These are phyloP conservation scores for Columba guinea DNA, from an alignment of 2,797 vertebrate species.

Conservation along the genomic window DNA sequence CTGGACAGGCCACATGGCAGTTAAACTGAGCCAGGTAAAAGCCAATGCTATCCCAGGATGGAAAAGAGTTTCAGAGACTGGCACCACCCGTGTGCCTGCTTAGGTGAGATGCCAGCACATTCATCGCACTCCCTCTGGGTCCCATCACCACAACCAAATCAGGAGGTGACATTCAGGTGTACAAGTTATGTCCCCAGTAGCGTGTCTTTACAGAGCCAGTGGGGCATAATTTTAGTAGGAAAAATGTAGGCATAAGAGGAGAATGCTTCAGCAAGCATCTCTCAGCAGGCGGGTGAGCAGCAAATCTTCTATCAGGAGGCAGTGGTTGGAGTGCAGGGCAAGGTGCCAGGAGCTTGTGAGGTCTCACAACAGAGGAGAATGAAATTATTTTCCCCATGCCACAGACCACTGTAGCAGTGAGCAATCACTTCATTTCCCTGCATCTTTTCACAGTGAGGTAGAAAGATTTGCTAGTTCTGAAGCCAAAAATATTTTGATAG, in stretches of 20 bases:
- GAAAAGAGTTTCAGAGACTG: not conserved
- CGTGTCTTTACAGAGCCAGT: fast-evolving
- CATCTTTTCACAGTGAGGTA: not conserved
- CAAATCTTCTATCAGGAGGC: not conserved
- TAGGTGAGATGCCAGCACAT: not conserved
- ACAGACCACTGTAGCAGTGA: not conserved
- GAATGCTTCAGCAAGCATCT: not conserved
- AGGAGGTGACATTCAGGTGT: not conserved
- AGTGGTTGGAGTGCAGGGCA: fast-evolving
- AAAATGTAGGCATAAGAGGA: not conserved
- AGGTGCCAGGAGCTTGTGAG: constrained; percentile 31
- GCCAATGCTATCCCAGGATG: not conserved
- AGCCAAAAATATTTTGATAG: constrained; percentile 58
- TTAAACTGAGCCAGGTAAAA: not conserved
- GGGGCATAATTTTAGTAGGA: not conserved
- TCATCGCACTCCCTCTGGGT: fast-evolving
- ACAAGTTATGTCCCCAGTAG: not conserved
- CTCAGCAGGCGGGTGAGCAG: not conserved
- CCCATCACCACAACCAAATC: not conserved
- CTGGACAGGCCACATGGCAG: not conserved
- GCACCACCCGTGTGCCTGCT: too few relatives aligned
- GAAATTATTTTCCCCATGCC: not conserved
- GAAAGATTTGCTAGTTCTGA: constrained; percentile 14
- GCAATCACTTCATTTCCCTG: not conserved
- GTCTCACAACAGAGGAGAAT: not conserved